These are phyloP conservation scores for Mesocricetus auratus DNA, from an alignment of 2,113 vertebrate species.

Conservation along the genomic window DNA sequence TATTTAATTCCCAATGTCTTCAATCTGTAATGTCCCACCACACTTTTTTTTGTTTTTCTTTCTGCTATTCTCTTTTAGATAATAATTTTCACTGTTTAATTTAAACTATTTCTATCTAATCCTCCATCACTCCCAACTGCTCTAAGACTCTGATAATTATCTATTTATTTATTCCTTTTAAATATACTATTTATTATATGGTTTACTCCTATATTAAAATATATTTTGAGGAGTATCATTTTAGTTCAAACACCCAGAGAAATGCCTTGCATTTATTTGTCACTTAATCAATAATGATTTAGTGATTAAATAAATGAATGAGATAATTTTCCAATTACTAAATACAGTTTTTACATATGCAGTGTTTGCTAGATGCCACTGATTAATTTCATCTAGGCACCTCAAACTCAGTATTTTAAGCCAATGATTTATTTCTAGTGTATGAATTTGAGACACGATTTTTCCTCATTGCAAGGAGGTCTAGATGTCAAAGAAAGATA, in stretches of 20 bases:
- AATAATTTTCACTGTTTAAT: not conserved
- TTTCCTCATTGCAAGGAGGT: not conserved
- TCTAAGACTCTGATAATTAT: not conserved
- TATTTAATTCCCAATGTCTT: not conserved
- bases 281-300: constrained; percentile 40
- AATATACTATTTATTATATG: not conserved
- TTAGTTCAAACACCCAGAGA: not conserved
- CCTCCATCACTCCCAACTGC: not conserved
- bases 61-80: not conserved
- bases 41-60: not conserved
- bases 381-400: not conserved
- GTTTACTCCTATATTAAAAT: not conserved
- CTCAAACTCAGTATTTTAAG: constrained; percentile 28
- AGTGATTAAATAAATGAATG: constrained; percentile 30
- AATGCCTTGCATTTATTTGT: not conserved
- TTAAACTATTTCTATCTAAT: not conserved
- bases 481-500: not conserved
- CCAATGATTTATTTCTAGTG: not conserved
- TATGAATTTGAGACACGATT: not conserved
- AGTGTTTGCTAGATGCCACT: not conserved
- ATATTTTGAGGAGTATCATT: not conserved
- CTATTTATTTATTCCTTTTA: not conserved
- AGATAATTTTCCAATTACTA: not conserved
- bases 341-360: not conserved
- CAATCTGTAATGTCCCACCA: not conserved